Percentiles rank a stretch among this genome's conserved stretches.
Evolutionary conservation across 2,888 invertebrate species (phyloP).

Genomic region (Orchesellides sinensis): DNA sequence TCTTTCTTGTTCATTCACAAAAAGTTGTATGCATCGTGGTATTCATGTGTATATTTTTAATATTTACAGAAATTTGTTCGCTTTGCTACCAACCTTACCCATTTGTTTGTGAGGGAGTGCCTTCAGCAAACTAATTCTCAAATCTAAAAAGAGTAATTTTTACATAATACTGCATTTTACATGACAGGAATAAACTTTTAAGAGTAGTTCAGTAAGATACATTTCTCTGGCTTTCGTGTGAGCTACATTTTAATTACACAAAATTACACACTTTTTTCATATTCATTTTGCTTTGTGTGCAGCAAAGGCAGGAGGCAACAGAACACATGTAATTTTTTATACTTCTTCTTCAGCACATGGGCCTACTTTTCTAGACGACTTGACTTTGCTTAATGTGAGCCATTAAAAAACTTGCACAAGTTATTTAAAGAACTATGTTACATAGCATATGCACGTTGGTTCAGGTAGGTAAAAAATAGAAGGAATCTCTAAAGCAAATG

Average conservation of each 20-base stretch:
- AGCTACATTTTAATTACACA: constrained; percentile 2
- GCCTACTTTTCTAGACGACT: too few relatives aligned
- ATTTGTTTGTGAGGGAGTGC: too few relatives aligned
- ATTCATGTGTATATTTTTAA: constrained; percentile 1
- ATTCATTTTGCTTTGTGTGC: background rate
- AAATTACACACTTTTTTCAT: constrained; percentile 5
- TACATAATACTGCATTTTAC: background rate
- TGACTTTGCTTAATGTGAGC: too few relatives aligned
- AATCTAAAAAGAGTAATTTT: too few relatives aligned
- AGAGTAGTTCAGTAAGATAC: background rate
- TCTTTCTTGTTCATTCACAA: too few relatives aligned
- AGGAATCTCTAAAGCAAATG: constrained; percentile 3
- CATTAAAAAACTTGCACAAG: too few relatives aligned
- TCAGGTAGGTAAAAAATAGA: background rate
- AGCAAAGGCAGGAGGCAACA: background rate
- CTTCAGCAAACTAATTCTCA: too few relatives aligned
- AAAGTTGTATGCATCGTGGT: too few relatives aligned
- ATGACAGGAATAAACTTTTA: too few relatives aligned
- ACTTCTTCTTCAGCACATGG: background rate
- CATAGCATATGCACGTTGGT: background rate
- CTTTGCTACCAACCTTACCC: too few relatives aligned
- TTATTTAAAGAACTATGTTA: background rate
- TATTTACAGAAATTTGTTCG: too few relatives aligned
- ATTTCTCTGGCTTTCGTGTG: background rate
- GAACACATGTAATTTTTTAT: background rate